Evolutionary conservation across 2,797 vertebrate genomes (phyloP).

Genomic region (Typhlichthys eigenmanni): DNA sequence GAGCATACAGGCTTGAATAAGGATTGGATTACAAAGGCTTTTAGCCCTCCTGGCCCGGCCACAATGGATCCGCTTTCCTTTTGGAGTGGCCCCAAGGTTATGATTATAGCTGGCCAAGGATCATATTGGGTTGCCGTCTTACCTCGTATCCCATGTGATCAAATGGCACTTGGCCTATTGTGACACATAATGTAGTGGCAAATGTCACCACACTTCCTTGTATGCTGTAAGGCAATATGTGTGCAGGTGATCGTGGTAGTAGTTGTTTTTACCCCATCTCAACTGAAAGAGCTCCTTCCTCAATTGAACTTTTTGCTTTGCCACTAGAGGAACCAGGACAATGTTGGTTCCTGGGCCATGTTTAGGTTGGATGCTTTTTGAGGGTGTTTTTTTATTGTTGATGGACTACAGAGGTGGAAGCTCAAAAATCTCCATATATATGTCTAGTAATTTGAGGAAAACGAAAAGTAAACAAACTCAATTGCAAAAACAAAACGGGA

Average conservation of each 20-base stretch:
- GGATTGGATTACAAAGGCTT: slow-evolving; percentile 77
- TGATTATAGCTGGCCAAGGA: slow-evolving; percentile 61
- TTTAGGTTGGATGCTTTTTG: too few relatives aligned
- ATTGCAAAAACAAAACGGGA: too few relatives aligned
- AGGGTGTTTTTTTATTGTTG: too few relatives aligned
- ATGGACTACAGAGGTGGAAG: too few relatives aligned
- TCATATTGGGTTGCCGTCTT: slow-evolving; percentile 59
- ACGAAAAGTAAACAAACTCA: too few relatives aligned
- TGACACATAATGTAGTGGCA: slow-evolving; percentile 50
- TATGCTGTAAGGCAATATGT: slow-evolving; percentile 54
- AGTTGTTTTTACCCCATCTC: not conserved
- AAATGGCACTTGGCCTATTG: slow-evolving; percentile 60
- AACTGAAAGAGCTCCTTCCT: not conserved
- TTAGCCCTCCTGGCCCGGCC: slow-evolving; percentile 51
- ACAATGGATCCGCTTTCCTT: slow-evolving; percentile 68
- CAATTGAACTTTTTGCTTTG: not conserved
- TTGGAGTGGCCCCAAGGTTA: slow-evolving; percentile 54
- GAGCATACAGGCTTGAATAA: slow-evolving; percentile 50
- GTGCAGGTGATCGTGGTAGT: slow-evolving; percentile 10
- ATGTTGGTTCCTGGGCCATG: too few relatives aligned
- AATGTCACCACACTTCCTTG: slow-evolving; percentile 70
- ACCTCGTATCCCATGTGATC: slow-evolving; percentile 55
- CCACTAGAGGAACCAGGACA: not conserved
- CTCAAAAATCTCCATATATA: too few relatives aligned
- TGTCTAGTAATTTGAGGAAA: too few relatives aligned